Conservation (phyloP, 2,113 vertebrate species). For the Balaeniceps rex region DNA sequence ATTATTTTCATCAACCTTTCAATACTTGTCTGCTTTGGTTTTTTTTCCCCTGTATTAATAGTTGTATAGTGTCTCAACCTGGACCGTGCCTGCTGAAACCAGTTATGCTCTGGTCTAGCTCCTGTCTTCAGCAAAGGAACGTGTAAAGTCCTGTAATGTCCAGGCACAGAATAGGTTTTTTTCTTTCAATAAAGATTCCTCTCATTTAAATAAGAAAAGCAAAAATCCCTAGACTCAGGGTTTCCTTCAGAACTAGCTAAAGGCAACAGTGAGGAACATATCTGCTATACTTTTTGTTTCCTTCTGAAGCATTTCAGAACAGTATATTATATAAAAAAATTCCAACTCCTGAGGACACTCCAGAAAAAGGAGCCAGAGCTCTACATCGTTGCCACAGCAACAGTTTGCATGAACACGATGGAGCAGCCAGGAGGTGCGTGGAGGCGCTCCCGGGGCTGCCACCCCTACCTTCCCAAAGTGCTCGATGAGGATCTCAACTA, state of each 20-base stretch:
- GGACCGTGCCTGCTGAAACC: not conserved
- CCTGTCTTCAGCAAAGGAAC: not conserved
- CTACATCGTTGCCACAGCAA: not conserved
- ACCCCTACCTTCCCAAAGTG: conserved; percentile 86
- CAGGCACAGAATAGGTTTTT: not conserved
- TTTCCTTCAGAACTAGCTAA: not conserved
- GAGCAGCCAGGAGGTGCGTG: not conserved
- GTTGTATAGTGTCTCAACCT: not conserved
- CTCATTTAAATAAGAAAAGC: not conserved
- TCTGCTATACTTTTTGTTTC: not conserved
- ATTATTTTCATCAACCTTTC: not conserved
- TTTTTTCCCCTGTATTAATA: not conserved
- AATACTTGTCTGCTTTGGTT: not conserved
- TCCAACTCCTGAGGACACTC: not conserved
- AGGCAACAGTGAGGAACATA: not conserved
- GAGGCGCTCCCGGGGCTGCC: not conserved
- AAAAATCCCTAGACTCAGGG: not conserved
- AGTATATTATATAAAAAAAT: not conserved
- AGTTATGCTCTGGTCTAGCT: not conserved
- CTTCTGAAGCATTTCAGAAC: not conserved
- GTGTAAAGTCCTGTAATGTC: not conserved
- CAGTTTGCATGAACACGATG: not conserved
- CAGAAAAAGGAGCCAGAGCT: not conserved
- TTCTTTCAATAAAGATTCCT: not conserved
- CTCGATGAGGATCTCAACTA: conserved; percentile 94